Conservation (phyloP, 2,888 invertebrate species). For the Tiliacea citrago region DNA sequence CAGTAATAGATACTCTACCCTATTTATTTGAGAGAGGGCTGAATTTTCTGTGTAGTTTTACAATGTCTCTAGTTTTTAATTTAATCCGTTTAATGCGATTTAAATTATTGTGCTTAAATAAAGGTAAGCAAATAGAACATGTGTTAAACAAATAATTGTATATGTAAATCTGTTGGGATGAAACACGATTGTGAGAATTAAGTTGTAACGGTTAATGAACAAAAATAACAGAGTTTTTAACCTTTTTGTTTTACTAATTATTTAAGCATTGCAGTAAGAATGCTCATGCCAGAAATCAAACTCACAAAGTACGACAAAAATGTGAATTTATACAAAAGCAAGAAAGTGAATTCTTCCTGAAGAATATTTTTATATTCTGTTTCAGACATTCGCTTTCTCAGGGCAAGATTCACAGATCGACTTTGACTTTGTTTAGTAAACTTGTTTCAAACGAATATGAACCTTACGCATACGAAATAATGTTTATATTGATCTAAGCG, state of each 20-base stretch:
- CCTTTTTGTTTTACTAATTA: not conserved
- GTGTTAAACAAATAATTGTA: constrained; percentile 63
- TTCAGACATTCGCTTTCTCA: too few species aligned
- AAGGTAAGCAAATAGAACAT: constrained; percentile 68
- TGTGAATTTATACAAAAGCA: not conserved
- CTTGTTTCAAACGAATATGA: too few species aligned
- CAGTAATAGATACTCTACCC: constrained; percentile 24
- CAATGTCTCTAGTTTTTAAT: constrained; percentile 48
- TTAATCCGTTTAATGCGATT: constrained; percentile 77
- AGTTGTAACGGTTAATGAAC: not conserved
- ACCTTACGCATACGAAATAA: too few species aligned
- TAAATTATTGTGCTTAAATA: constrained; percentile 70
- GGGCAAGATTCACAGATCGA: too few species aligned
- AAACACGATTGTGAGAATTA: constrained; percentile 1
- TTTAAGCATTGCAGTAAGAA: not conserved
- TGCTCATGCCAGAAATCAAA: not conserved
- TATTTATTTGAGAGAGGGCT: not conserved
- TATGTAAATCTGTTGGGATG: constrained; percentile 39
- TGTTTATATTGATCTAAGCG: too few species aligned
- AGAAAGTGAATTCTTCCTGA: not conserved
- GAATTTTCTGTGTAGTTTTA: not conserved
- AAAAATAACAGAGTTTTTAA: not conserved
- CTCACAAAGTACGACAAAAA: not conserved
- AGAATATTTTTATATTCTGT: not conserved
- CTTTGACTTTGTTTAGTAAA: too few species aligned